Percentiles rank a stretch among this genome's conserved stretches.
Conservation (phyloP, 2,888 invertebrate species). For the Papilio demoleus region DNA sequence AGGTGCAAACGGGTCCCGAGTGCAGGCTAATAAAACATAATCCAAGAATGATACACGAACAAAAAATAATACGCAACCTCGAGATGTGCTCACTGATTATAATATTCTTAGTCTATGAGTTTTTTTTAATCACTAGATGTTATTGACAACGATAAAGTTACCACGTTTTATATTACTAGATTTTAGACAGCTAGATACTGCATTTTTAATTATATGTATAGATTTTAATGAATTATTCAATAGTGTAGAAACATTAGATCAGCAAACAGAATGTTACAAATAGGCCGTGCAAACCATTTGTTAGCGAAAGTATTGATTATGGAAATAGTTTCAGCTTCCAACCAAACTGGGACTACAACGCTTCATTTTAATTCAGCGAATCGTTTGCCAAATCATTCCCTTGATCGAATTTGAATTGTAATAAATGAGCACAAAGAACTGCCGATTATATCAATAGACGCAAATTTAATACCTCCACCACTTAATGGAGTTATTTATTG, state of each 20-base stretch:
- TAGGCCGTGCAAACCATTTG: slow-evolving; percentile 26
- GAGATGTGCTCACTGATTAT: slow-evolving; percentile 19
- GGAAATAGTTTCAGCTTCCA: slow-evolving; percentile 41
- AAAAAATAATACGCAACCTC: slow-evolving; percentile 35
- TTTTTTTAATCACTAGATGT: background rate
- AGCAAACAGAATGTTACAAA: slow-evolving; percentile 17
- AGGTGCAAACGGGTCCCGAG: slow-evolving; percentile 37
- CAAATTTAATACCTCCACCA: slow-evolving; percentile 49
- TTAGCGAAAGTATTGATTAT: slow-evolving; percentile 31
- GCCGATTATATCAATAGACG: slow-evolving; percentile 52
- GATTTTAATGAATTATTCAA: too few species aligned
- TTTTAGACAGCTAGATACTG: too few species aligned
- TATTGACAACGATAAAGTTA: background rate
- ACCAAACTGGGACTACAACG: slow-evolving; percentile 43
- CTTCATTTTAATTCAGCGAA: slow-evolving; percentile 39
- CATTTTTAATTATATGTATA: too few species aligned
- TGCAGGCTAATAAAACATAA: slow-evolving; percentile 32
- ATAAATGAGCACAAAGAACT: slow-evolving; percentile 47
- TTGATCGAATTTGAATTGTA: slow-evolving; percentile 57
- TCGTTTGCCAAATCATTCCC: slow-evolving; percentile 55
- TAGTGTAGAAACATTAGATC: background rate
- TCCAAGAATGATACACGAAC: slow-evolving; percentile 29
- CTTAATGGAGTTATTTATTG: slow-evolving; percentile 40
- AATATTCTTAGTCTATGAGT: slow-evolving; percentile 7
- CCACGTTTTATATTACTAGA: background rate